Evolutionary conservation across 1,140 invertebrate species (phyloP).

Genomic region (Heliconius nattereri): DNA sequence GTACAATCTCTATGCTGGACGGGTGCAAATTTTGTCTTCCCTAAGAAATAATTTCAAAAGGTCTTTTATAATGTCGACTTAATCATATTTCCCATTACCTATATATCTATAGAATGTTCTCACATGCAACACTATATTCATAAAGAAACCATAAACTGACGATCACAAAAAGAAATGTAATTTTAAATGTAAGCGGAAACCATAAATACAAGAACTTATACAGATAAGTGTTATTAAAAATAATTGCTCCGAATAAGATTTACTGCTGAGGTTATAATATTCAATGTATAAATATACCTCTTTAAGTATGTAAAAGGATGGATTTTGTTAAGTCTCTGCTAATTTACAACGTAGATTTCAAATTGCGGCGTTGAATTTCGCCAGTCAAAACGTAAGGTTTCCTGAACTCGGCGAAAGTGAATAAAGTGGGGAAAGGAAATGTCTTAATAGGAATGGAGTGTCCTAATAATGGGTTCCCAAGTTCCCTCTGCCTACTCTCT

Average conservation of each 20-base stretch:
- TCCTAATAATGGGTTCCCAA: too few relatives aligned
- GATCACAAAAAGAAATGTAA: slow-evolving; percentile 32
- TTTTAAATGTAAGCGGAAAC: slow-evolving; percentile 40
- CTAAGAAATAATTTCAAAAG: slow-evolving; percentile 4
- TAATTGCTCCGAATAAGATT: slow-evolving; percentile 45
- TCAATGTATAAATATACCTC: background rate
- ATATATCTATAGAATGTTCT: slow-evolving; percentile 7
- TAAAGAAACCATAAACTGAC: slow-evolving; percentile 21
- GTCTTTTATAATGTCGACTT: background rate
- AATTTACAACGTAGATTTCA: too few relatives aligned
- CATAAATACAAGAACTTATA: slow-evolving; percentile 43
- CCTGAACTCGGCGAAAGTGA: too few relatives aligned
- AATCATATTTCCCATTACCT: background rate
- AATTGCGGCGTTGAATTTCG: too few relatives aligned
- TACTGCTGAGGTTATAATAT: slow-evolving; percentile 29
- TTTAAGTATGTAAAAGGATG: too few relatives aligned
- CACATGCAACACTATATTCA: background rate
- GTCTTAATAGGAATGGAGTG: too few relatives aligned
- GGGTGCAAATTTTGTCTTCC: background rate
- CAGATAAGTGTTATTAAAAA: slow-evolving; percentile 46
- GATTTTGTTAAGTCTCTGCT: too few relatives aligned
- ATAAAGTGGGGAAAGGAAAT: too few relatives aligned
- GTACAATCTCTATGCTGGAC: too few relatives aligned
- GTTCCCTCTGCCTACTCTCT: too few relatives aligned
- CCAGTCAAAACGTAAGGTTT: too few relatives aligned